Evolutionary conservation across 1,140 invertebrate species (phyloP), one percentile per base, ranked within the genome.

Genomic region (Nylanderia fulva): DNA sequence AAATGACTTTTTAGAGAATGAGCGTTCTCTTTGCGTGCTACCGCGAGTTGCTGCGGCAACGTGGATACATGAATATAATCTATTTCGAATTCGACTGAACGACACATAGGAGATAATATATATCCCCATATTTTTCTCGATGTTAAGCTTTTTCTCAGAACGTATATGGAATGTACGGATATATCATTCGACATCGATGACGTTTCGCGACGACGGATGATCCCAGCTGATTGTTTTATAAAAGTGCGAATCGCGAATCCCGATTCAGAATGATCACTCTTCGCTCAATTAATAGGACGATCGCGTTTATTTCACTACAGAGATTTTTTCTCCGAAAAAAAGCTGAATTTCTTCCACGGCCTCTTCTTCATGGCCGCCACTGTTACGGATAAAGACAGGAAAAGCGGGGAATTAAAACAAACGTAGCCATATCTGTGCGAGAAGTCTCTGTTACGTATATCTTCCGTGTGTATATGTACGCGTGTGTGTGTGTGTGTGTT

Each of bases 51-150:
- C 80, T 64, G 63, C 75, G 66, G 91, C 90, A 85, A 48, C 15
- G 45, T 11, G 75, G 42, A 66, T 36, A 54, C 90, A 90, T 90
- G 84, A 85, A 90, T 91, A 92, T 92, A 88, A 91, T 91, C 90
- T 93, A 93, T 91, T 91, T 93, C 90, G 79, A 93, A 93, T 93
- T 94, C 89, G 93, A 93, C 93, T 93, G 93, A 93, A 89, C 87
- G 84, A 92, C 85, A 91, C 85, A 85, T 92, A 90, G 90, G 86
- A 91, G 79, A 92, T 90, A 89, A 91, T 91, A 90, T 91, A 91
- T 92, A 91, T 85, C 90, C 90, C 84, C 91, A 93, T 94, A 94
- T 94, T 94, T 94, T 94, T 94, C 92, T 94, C 91, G 91, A 93
- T 93, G 93, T 94, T 94, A 92, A 93, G 93, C 93, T 94, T 93